Conservation (phyloP, 2,888 invertebrate genomes). For the Syrphus vitripennis region DNA sequence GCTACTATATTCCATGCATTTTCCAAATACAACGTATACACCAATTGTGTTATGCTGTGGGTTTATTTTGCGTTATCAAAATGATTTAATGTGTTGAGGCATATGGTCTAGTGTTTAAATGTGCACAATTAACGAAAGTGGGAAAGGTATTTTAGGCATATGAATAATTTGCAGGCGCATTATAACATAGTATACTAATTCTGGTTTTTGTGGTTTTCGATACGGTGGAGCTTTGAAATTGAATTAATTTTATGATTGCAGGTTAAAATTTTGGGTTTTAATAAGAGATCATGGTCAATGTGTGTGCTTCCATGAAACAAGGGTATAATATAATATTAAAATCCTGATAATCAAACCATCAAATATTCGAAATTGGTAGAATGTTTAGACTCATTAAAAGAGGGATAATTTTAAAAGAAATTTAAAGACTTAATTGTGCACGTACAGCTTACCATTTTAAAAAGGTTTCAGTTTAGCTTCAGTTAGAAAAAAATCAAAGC, state of each 20-base stretch:
- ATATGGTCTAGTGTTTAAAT: not conserved
- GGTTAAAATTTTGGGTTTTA: not conserved
- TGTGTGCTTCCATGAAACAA: not conserved
- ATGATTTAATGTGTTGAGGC: not conserved
- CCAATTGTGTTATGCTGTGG: not conserved
- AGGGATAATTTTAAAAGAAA: too few relatives aligned
- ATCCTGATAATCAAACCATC: too few relatives aligned
- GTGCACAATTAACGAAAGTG: not conserved
- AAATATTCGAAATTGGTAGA: too few relatives aligned
- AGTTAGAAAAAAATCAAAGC: too few relatives aligned
- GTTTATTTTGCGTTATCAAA: conserved; percentile 4
- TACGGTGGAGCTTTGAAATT: not conserved
- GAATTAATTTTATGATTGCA: not conserved
- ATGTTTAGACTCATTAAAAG: too few relatives aligned
- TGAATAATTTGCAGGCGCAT: not conserved
- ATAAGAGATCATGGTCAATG: not conserved
- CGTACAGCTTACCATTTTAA: too few relatives aligned
- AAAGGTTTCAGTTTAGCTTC: too few relatives aligned
- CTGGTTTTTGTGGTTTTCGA: not conserved
- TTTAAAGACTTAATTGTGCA: too few relatives aligned
- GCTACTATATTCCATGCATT: not conserved
- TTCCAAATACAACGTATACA: too few relatives aligned
- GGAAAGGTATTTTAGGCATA: not conserved
- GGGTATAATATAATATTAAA: too few relatives aligned
- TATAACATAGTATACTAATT: not conserved